phyloP scores from a whole-genome alignment of 23 tunicate genomes.

The Botrylloides violaceus region DNA sequence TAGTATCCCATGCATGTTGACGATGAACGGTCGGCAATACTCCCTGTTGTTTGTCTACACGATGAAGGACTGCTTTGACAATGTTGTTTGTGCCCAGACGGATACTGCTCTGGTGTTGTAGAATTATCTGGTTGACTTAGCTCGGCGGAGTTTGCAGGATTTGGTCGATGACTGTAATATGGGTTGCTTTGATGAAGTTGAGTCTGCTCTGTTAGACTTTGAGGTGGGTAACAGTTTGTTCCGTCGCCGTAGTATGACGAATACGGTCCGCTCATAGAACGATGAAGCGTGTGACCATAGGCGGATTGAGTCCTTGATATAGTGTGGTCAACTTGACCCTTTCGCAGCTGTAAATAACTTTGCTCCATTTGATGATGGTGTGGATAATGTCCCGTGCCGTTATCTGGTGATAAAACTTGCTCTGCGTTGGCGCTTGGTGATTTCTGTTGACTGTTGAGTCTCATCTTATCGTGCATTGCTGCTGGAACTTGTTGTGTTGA shows the following conservation, averaged over 20 bases:
- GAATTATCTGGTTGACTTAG: background rate
- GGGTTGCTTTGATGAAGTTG: constrained; percentile 4
- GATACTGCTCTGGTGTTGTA: background rate
- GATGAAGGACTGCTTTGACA: constrained; percentile 9
- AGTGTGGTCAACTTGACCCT: background rate
- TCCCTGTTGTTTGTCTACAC: background rate
- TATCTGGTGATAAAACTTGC: background rate
- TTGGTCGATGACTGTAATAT: constrained; percentile 10
- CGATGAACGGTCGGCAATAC: background rate
- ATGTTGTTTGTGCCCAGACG: background rate
- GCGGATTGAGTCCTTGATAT: background rate
- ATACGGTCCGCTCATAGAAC: background rate
- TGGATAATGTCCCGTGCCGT: background rate
- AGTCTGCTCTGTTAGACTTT: constrained; percentile 2
- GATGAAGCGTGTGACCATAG: background rate
- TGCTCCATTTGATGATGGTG: constrained; percentile 1
- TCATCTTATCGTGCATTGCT: background rate
- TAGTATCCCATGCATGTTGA: constrained; percentile 6
- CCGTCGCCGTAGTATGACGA: background rate
- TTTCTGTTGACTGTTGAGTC: background rate
- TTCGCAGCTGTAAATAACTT: background rate
- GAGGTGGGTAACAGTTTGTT: constrained; percentile 6
- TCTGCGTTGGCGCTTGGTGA: background rate
- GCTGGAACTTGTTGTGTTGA: background rate
- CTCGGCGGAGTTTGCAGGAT: background rate